Percentiles rank a stretch among this genome's conserved stretches.
These are phyloP conservation scores for Porites lutea DNA, from an alignment of 64 coral and sea anemone genomes.

Conservation along the genomic window DNA sequence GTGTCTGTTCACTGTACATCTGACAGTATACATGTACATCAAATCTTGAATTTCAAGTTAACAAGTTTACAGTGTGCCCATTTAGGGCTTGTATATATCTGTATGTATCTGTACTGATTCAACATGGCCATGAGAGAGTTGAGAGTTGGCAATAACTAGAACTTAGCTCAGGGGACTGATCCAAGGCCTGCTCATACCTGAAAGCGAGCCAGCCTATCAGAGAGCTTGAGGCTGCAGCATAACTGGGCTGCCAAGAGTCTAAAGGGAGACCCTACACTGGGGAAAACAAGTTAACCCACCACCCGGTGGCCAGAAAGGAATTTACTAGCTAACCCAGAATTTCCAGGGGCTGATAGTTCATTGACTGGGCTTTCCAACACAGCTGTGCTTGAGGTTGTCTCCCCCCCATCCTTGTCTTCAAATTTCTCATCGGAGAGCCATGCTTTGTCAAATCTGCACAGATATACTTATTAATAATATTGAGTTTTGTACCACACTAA, in stretches of 20 bases:
- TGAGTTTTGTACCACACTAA: conserved; percentile 21
- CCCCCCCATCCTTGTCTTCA: background rate
- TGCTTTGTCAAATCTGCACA: conserved; percentile 3
- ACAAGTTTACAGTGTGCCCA: conserved; percentile 5
- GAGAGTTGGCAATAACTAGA: conserved; percentile 12
- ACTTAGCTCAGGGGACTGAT: background rate
- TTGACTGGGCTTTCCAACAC: conserved; percentile 23
- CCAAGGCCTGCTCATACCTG: conserved; percentile 1
- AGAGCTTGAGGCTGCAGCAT: conserved; percentile 7
- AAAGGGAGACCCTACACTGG: background rate
- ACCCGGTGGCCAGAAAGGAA: conserved; percentile 14
- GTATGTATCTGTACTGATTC: background rate
- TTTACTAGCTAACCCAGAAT: conserved; percentile 49
- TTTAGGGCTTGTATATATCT: background rate
- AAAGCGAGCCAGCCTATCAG: conserved; percentile 8
- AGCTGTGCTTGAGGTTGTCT: background rate
- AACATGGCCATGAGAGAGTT: background rate
- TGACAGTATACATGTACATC: conserved; percentile 42
- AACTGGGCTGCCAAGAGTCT: conserved; percentile 1
- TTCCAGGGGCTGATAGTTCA: conserved; percentile 6
- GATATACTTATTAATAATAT: conserved; percentile 17
- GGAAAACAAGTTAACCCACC: background rate
- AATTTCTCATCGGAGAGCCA: background rate
- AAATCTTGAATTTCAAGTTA: conserved; percentile 8
- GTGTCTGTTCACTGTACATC: conserved; percentile 42